Percentiles rank a stretch among this genome's conserved stretches.
Evolutionary conservation across 1,140 invertebrate genomes (phyloP).

Genomic region (Subanguina moxae): DNA sequence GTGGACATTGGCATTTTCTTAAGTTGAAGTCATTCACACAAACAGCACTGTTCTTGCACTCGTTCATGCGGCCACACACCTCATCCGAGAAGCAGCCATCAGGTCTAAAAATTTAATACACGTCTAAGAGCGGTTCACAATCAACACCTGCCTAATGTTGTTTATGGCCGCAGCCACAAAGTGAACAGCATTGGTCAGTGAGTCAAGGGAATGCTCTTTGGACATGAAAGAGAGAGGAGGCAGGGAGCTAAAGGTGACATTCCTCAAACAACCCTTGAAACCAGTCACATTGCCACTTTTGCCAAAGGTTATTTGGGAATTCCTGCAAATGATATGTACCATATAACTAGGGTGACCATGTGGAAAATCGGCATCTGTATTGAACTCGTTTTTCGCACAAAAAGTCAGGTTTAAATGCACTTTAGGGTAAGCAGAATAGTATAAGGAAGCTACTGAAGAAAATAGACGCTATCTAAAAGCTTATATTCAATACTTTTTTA

Average conservation of each 20-base stretch:
- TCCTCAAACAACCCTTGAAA: constrained; percentile 77
- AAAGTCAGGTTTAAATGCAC: no score
- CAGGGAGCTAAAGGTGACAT: constrained; percentile 76
- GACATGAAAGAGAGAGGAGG: constrained; percentile 79
- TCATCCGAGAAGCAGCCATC: constrained; percentile 43
- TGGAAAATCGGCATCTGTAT: no score
- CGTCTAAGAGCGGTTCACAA: no score
- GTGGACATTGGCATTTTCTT: constrained; percentile 38
- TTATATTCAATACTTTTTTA: no score
- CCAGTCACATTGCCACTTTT: constrained; percentile 3
- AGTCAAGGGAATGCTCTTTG: constrained; percentile 5
- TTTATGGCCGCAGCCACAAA: constrained; percentile 8
- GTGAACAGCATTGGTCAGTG: constrained; percentile 11
- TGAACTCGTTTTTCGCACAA: no score
- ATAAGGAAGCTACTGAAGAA: no score
- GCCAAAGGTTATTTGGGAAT: constrained; percentile 23
- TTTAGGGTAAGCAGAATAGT: no score
- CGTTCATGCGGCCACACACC: constrained; percentile 40
- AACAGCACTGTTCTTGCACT: constrained; percentile 45
- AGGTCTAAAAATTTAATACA: no score
- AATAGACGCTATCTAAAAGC: no score
- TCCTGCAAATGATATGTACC: no score
- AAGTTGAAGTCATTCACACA: constrained; percentile 52
- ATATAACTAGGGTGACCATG: no score
- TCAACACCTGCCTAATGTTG: no score